A percentile compares a stretch with the other conserved stretches of the same genome.
These are phyloP conservation scores for Thymallus thymallus DNA, from an alignment of 2,113 vertebrate species.

Conservation along the genomic window DNA sequence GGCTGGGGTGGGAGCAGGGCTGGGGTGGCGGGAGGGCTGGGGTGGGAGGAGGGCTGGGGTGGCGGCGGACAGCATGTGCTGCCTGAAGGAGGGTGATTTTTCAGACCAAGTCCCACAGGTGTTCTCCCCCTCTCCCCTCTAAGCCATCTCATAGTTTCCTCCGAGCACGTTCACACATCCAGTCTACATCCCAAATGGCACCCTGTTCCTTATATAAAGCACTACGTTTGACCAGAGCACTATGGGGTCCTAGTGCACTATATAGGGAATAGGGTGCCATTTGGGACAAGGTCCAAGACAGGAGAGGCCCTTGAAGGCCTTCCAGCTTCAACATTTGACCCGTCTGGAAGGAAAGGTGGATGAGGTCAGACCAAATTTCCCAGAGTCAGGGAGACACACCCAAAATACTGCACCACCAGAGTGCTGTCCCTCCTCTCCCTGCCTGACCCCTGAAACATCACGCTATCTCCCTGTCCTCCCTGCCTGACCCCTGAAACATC, in stretches of 20 bases:
- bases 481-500: neutral
- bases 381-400: constrained; percentile 41
- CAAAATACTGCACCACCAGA: constrained; percentile 12
- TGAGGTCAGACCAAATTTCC: constrained; percentile 36
- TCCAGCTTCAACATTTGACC: constrained; percentile 49
- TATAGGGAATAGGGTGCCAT: no score
- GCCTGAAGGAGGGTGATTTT: constrained; percentile 11
- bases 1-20: neutral
- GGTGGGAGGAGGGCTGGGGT: neutral
- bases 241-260: no score
- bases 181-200: neutral
- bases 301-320: constrained; percentile 41
- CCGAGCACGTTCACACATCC: constrained; percentile 34
- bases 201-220: no score
- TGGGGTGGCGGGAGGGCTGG: neutral
- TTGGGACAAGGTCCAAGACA: neutral
- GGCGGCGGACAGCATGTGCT: constrained; percentile 5
- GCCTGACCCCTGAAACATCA: no score
- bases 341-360: constrained; percentile 45
- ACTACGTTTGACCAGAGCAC: no score
- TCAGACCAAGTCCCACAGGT: constrained; percentile 30
- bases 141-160: constrained; percentile 35
- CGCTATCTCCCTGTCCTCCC: neutral
- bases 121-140: constrained; percentile 13
- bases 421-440: neutral